Evolutionary conservation across 2,888 invertebrate species (phyloP).

Genomic region (Nezara viridula): DNA sequence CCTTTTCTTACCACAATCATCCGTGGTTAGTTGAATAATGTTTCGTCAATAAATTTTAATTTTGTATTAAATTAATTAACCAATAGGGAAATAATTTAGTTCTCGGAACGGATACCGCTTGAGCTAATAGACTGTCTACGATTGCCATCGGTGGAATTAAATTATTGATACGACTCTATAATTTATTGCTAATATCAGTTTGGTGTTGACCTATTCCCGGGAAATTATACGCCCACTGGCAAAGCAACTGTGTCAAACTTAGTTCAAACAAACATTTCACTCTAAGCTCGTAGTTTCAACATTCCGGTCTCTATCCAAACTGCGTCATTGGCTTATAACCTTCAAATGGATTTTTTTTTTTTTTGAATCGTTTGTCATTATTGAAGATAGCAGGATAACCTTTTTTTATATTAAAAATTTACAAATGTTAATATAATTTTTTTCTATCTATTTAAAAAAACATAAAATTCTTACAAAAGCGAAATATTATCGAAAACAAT

Average conservation of each 20-base stretch:
- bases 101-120: neutral
- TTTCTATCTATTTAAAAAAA: no score
- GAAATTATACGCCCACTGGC: neutral
- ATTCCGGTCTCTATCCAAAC: neutral
- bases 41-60: neutral
- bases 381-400: no score
- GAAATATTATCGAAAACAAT: no score
- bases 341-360: neutral
- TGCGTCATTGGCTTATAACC: neutral
- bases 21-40: no score
- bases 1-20: no score
- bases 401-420: no score
- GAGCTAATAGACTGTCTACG: neutral
- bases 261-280: conserved; percentile 20
- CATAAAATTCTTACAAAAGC: no score
- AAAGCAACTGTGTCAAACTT: conserved; percentile 9
- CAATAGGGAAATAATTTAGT: neutral
- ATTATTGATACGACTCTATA: conserved; percentile 15
- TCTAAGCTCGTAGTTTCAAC: neutral
- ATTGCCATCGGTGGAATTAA: neutral
- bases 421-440: no score
- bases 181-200: conserved; percentile 35
- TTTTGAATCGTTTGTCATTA: no score
- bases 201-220: neutral
- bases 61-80: neutral